Conservation (phyloP, 2,888 invertebrate species). For the Lymantria dispar region DNA sequence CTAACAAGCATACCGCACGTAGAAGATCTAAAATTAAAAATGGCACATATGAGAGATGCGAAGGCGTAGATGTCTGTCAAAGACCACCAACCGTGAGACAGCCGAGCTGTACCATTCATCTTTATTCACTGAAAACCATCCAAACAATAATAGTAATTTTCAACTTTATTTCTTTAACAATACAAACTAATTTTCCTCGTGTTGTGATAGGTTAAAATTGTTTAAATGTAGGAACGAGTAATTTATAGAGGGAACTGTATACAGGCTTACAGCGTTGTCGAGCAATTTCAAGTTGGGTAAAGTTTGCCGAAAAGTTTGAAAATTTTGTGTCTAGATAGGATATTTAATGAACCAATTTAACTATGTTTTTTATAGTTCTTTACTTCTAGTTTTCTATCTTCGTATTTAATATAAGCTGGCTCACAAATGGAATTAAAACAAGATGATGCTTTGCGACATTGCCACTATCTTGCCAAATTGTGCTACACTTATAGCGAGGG, state of each 20-base stretch:
- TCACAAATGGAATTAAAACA: too few species aligned
- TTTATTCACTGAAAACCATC: conserved; percentile 56
- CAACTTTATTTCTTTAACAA: fast-evolving
- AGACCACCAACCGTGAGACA: conserved; percentile 72
- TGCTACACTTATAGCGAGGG: too few species aligned
- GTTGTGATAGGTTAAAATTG: conserved; percentile 10
- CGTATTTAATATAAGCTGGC: too few species aligned
- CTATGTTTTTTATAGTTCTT: too few species aligned
- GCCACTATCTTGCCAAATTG: too few species aligned
- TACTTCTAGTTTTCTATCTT: too few species aligned
- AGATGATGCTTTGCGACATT: too few species aligned
- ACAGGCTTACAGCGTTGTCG: conserved; percentile 6
- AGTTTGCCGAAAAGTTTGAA: neutral
- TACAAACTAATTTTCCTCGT: conserved; percentile 13
- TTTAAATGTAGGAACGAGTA: conserved; percentile 45
- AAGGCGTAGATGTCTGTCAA: conserved; percentile 74
- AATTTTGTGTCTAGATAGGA: too few species aligned
- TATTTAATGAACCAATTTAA: too few species aligned
- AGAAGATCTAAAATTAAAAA: conserved; percentile 61
- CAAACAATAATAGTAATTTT: neutral
- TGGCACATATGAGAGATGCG: conserved; percentile 44
- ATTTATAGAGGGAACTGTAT: conserved; percentile 50
- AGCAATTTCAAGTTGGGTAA: conserved; percentile 2
- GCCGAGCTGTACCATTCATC: conserved; percentile 65
- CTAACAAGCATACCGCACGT: conserved; percentile 6